Evolutionary conservation across 2,113 vertebrate genomes (phyloP).

Genomic region (Megaceryle torquata): DNA sequence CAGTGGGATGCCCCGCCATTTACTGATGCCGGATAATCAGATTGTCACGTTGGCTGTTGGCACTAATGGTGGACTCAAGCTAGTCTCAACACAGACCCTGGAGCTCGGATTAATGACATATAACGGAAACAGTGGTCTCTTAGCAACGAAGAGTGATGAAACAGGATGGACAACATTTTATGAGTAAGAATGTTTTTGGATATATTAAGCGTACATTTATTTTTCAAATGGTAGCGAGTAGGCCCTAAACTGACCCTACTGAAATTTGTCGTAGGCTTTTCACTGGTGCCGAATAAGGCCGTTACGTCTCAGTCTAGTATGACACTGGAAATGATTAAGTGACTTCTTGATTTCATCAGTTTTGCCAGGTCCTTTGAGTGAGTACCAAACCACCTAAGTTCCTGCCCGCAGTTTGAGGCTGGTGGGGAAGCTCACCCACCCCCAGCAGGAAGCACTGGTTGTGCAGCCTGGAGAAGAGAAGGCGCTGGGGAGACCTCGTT

Average conservation of each 20-base stretch:
- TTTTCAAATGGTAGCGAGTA: constrained; percentile 8
- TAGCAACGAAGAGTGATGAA: constrained; percentile 96
- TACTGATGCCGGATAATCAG: constrained; percentile 94
- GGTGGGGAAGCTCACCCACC: background rate
- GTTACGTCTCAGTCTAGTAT: background rate
- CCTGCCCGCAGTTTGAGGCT: background rate
- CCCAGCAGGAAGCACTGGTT: background rate
- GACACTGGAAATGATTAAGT: background rate
- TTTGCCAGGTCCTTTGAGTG: background rate
- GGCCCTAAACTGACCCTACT: background rate
- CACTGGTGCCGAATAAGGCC: background rate
- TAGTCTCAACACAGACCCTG: constrained; percentile 87
- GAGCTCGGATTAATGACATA: constrained; percentile 96
- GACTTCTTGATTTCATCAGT: background rate
- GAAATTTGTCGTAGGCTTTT: constrained; percentile 12
- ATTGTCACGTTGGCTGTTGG: constrained; percentile 91
- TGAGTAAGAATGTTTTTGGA: constrained; percentile 85
- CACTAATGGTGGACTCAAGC: constrained; percentile 87
- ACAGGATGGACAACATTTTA: constrained; percentile 99
- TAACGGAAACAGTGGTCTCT: constrained; percentile 89
- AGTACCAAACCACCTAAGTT: background rate
- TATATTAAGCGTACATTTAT: constrained; percentile 47
- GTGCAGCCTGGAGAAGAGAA: too few species aligned
- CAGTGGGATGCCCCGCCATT: constrained; percentile 83
- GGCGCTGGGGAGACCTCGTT: too few species aligned